phyloP scores from a whole-genome alignment of 2,888 invertebrate genomes.

The Volucella zonaria region DNA sequence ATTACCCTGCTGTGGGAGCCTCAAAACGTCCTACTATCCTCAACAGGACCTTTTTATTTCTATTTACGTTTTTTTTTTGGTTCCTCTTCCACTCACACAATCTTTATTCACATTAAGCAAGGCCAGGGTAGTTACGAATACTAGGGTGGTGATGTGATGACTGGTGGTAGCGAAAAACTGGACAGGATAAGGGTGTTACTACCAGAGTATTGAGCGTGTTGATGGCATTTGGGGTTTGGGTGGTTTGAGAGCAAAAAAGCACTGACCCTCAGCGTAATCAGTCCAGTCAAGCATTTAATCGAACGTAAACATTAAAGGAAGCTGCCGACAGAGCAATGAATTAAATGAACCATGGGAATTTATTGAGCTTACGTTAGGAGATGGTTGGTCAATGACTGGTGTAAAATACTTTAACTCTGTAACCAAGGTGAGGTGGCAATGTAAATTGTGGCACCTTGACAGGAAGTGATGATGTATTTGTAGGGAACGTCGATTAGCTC shows the following conservation, averaged over 20 bases:
- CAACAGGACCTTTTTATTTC: not conserved
- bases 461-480: not conserved
- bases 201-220: too few species aligned
- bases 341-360: slow-evolving; percentile 50
- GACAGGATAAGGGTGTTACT: too few species aligned
- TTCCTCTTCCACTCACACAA: too few species aligned
- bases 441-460: slow-evolving; percentile 9
- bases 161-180: too few species aligned
- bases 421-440: not conserved
- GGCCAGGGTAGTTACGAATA: too few species aligned
- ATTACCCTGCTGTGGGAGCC: slow-evolving; percentile 1
- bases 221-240: too few species aligned
- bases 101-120: too few species aligned
- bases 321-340: slow-evolving; percentile 25
- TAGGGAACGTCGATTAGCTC: not conserved
- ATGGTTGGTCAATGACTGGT: not conserved
- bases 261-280: slow-evolving; percentile 48
- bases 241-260: not conserved
- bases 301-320: slow-evolving; percentile 48
- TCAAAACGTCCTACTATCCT: slow-evolving; percentile 4
- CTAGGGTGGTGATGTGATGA: too few species aligned
- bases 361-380: slow-evolving; percentile 20
- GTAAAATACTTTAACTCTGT: not conserved
- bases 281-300: slow-evolving; percentile 54
- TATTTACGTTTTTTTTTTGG: not conserved